Evolutionary conservation across 2,113 vertebrate genomes (phyloP).

Genomic region (Lamprologus lemairii): DNA sequence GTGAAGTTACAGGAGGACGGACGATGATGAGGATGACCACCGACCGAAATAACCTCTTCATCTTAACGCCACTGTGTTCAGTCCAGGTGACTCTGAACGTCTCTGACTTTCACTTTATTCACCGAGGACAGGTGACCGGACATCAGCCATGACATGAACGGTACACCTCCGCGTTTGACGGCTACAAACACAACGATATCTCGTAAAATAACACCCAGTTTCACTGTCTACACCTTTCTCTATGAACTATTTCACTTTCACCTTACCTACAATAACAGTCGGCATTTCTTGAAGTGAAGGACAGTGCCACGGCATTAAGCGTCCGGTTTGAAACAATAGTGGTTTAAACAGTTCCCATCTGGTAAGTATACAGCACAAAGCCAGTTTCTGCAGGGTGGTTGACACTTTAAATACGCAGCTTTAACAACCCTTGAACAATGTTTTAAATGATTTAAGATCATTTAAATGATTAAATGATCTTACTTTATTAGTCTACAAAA

Average conservation of each 20-base stretch:
- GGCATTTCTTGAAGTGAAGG: background rate
- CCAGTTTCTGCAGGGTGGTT: background rate
- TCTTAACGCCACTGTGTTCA: background rate
- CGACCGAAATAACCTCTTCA: background rate
- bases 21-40: background rate
- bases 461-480: background rate
- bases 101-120: background rate
- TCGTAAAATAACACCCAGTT: background rate
- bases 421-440: background rate
- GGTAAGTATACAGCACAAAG: background rate
- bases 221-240: background rate
- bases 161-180: background rate
- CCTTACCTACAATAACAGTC: constrained; percentile 21
- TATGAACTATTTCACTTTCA: background rate
- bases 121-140: background rate
- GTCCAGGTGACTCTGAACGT: background rate
- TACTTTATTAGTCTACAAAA: background rate
- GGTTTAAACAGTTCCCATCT: background rate
- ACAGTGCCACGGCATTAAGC: constrained; percentile 15
- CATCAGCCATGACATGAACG: background rate
- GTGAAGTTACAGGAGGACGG: background rate
- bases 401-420: background rate
- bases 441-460: background rate
- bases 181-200: background rate
- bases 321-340: constrained; percentile 50